phyloP scores from a whole-genome alignment of 2,797 vertebrate genomes.

The Melanogrammus aeglefinus region DNA sequence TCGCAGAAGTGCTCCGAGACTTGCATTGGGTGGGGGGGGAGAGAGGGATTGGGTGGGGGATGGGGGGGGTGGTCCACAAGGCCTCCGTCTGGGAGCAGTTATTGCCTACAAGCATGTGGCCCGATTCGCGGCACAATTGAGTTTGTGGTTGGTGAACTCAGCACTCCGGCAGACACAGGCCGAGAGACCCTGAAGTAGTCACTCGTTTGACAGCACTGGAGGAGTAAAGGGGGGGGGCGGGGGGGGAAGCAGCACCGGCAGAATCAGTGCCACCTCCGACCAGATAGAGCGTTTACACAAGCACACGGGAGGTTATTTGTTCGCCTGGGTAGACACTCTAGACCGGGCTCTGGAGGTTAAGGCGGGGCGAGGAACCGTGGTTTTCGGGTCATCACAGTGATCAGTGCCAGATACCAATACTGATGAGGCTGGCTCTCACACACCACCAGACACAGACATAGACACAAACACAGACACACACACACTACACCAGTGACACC shows the following conservation, averaged over 20 bases:
- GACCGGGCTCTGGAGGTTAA: background rate
- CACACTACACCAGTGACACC: conserved; percentile 8
- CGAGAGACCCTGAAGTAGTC: too few relatives aligned
- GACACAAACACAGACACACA: background rate
- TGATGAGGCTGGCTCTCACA: conserved; percentile 9
- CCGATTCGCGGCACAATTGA: background rate
- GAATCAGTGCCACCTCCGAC: background rate
- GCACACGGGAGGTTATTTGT: background rate
- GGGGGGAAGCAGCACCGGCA: background rate
- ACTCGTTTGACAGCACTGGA: background rate
- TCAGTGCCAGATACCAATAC: conserved; percentile 19
- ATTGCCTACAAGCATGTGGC: background rate
- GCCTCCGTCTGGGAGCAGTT: background rate
- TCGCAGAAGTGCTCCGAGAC: background rate
- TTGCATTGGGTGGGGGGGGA: background rate
- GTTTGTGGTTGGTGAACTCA: background rate
- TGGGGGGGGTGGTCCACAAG: background rate
- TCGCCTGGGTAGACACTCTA: background rate
- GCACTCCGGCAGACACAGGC: background rate
- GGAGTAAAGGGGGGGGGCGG: background rate
- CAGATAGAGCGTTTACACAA: background rate
- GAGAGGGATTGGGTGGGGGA: background rate
- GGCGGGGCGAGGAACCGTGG: conserved; percentile 14
- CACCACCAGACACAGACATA: background rate
- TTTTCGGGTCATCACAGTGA: conserved; percentile 26